Base-by-base conservation (phyloP, 2,888 invertebrate genomes). In the Nesidiocoris tenuis region DNA sequence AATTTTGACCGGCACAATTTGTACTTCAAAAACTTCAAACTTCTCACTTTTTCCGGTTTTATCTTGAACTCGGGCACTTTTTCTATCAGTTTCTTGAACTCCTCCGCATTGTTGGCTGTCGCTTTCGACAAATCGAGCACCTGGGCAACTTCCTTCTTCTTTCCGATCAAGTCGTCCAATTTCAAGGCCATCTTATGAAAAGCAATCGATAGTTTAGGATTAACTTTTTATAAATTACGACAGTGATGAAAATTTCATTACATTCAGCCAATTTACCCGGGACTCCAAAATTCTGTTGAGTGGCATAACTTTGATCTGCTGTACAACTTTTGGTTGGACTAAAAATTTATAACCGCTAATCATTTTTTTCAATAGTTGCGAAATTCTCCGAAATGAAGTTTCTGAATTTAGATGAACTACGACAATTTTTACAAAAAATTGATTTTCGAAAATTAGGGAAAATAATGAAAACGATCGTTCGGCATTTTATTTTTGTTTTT, bases 61-160 rank as follows among this genome's bases (percentile, higher is more conserved):
- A 95, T 93, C 85, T 94, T 95, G 82, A 91, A 94, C 83, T 96
- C 95, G 0, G 95, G 94, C 12, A 95, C 92, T 85, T 92, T 92
- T 81, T 95, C 94, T 83, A 93, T 86, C 65, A 94, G 87, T 76
- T 90, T 89, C 81, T 91, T 89, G 80, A 93, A 92, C 82, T 96
- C 95, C 81, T 95, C 94, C 78, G 90, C 89, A 9, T 90, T 90
- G 80, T 89, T 91, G 67, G 91, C 91, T 5, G 90, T 88, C 61
- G 90, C 88, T 84, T 91, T 91, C 74, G 94, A 93, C 79, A 95
- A 86, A 84, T 96, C 96, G 66, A 96, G 86, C 81, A 95, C 91
- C 65, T 92, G 90, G 63, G 91, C 90, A 74, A 90, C 89, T 83
- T 94, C 93, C 84, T 94, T 94, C 84, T 93, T 95, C 86, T 92